Conservation (phyloP, 2,797 vertebrate species). For the Lepilemur septentrionalis region DNA sequence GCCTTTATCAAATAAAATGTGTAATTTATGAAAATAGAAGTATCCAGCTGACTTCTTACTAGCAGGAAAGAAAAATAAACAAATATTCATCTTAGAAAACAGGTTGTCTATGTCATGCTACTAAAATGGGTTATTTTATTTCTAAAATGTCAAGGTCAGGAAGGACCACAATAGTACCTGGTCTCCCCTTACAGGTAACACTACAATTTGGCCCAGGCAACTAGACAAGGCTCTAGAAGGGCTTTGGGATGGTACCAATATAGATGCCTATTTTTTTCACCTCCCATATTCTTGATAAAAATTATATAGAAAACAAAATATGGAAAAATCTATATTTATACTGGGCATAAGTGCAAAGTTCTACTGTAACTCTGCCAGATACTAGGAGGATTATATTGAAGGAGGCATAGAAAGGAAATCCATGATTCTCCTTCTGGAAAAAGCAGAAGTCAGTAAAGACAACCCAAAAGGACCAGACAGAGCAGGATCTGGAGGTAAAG, state of each 20-base stretch:
- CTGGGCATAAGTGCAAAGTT: background rate
- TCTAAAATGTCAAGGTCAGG: constrained; percentile 26
- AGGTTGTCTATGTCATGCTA: constrained; percentile 63
- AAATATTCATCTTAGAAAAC: constrained; percentile 73
- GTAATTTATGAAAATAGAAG: constrained; percentile 79
- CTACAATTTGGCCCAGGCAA: background rate
- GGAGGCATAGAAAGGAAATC: background rate
- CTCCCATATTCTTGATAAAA: constrained; percentile 15
- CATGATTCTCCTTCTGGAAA: background rate
- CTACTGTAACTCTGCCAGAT: background rate
- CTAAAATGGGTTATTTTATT: constrained; percentile 11
- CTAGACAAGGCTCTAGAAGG: background rate
- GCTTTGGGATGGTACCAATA: background rate
- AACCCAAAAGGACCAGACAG: background rate
- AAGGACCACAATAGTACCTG: background rate
- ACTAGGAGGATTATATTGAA: background rate
- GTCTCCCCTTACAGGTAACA: background rate
- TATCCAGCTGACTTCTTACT: constrained; percentile 65
- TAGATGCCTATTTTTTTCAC: background rate
- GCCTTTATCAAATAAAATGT: constrained; percentile 77
- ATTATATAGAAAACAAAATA: background rate
- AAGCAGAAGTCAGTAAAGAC: background rate
- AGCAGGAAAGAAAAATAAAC: constrained; percentile 70
- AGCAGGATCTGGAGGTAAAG: background rate
- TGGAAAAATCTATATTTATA: background rate